Percentiles rank a stretch among this genome's conserved stretches.
These are phyloP conservation scores for Hyaena hyaena DNA, from an alignment of 2,113 vertebrate species.

Conservation along the genomic window DNA sequence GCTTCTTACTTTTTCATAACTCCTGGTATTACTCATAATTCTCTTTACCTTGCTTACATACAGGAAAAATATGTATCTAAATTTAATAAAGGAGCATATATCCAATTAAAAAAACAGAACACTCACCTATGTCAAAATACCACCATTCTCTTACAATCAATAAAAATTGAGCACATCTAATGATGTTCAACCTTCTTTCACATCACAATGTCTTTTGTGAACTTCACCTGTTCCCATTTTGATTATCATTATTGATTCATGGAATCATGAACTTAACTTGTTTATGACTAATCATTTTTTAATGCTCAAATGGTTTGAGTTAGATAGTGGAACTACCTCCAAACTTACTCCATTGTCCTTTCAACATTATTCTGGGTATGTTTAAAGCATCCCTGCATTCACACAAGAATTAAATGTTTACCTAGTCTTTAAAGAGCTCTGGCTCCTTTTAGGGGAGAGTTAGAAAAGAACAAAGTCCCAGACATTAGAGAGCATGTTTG, in stretches of 20 bases:
- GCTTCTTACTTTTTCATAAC: background rate
- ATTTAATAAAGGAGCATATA: background rate
- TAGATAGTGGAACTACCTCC: background rate
- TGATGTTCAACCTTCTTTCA: background rate
- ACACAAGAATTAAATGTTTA: background rate
- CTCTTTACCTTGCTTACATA: background rate
- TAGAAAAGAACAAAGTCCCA: background rate
- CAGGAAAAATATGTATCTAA: background rate
- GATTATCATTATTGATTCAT: background rate
- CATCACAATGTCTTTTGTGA: background rate
- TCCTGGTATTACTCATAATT: background rate
- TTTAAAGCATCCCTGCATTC: background rate
- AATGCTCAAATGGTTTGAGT: background rate
- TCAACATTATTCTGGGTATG: background rate
- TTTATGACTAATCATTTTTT: constrained; percentile 24
- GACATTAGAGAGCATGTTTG: background rate
- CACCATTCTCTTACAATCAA: background rate
- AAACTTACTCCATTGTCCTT: background rate
- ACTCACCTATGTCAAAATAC: background rate
- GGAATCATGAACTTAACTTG: background rate
- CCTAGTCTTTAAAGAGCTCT: background rate
- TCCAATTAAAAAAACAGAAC: background rate
- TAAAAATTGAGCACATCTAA: background rate
- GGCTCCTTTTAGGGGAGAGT: background rate
- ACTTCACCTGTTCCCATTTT: background rate